Evolutionary conservation across 2,797 vertebrate genomes (phyloP).

Genomic region (Prunella strophiata): DNA sequence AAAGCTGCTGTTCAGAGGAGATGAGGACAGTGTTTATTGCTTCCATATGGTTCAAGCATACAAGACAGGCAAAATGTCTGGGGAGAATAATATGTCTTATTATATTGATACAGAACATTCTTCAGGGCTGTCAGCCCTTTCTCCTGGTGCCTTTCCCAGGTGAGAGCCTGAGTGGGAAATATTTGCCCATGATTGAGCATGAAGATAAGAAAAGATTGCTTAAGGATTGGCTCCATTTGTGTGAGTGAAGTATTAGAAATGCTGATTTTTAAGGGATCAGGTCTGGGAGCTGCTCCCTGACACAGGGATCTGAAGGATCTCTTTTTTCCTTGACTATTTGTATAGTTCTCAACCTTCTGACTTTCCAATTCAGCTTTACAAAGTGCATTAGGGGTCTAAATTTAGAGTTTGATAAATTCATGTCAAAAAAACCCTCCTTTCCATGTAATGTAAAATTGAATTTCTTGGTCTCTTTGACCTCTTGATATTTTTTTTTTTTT

Average conservation of each 20-base stretch:
- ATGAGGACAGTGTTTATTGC: conserved; percentile 53
- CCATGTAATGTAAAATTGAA: background rate
- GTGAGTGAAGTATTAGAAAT: background rate
- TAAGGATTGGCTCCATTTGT: background rate
- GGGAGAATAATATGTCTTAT: background rate
- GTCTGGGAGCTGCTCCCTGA: background rate
- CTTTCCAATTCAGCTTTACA: background rate
- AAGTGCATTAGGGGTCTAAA: background rate
- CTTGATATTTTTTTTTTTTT: background rate
- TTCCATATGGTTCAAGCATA: conserved; percentile 58
- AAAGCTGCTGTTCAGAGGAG: conserved; percentile 59
- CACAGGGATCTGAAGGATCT: background rate
- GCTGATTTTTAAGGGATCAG: background rate
- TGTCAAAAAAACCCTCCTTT: background rate
- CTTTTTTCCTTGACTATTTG: background rate
- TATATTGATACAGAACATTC: background rate
- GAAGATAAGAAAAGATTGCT: background rate
- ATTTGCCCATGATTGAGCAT: background rate
- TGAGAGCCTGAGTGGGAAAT: background rate
- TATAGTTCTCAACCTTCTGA: background rate
- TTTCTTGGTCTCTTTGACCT: background rate
- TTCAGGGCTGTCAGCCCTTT: background rate
- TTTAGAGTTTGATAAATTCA: background rate
- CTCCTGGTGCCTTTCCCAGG: background rate
- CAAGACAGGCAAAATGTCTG: conserved; percentile 24